These are phyloP conservation scores for Sinella curviseta DNA, from an alignment of 1,140 invertebrate species.

Conservation along the genomic window DNA sequence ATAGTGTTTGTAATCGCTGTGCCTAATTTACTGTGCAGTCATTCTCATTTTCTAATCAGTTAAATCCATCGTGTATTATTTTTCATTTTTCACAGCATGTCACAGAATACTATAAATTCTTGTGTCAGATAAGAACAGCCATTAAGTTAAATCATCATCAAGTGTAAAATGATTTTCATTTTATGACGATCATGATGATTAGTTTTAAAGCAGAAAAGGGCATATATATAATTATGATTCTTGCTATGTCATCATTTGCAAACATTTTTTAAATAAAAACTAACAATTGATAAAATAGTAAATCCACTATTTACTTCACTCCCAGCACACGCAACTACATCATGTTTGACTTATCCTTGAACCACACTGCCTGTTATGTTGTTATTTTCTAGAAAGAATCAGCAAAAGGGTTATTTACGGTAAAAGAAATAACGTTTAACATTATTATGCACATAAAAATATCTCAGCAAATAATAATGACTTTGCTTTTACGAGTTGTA, in stretches of 20 bases:
- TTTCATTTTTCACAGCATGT: background rate
- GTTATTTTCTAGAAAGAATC: background rate
- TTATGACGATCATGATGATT: background rate
- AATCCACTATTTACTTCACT: no score
- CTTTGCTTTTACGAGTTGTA: no score
- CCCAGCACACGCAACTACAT: no score
- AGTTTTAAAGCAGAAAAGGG: background rate
- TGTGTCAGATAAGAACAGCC: background rate
- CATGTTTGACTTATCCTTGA: conserved; percentile 12
- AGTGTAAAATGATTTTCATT: background rate
- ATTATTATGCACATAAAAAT: no score
- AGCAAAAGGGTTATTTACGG: background rate
- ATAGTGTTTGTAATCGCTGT: no score
- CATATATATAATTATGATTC: conserved; percentile 6
- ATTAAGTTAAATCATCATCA: background rate
- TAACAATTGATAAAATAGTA: background rate
- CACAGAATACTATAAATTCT: background rate
- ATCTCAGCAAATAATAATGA: no score
- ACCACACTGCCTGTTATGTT: no score
- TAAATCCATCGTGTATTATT: no score
- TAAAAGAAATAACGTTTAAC: background rate
- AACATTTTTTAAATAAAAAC: background rate
- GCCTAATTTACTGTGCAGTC: no score
- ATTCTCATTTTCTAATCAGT: no score
- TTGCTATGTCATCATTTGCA: conserved; percentile 8